These are phyloP conservation scores for Lanius collurio DNA, from an alignment of 2,113 vertebrate species.

Conservation along the genomic window DNA sequence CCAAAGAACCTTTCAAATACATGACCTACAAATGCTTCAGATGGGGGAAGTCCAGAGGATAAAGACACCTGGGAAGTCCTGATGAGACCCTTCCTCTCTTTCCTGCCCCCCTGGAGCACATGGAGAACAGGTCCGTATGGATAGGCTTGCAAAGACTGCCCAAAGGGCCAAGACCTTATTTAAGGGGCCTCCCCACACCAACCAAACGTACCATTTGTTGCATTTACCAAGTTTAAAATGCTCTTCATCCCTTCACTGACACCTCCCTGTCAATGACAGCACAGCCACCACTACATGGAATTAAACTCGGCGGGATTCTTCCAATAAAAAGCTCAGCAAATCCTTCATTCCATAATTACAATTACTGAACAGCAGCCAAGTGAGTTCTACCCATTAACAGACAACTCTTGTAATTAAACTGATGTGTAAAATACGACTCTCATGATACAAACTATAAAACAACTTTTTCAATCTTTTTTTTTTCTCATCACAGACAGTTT, in stretches of 20 bases:
- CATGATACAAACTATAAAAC: background rate
- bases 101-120: background rate
- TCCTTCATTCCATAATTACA: background rate
- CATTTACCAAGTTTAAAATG: background rate
- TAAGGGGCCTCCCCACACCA: background rate
- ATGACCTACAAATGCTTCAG: background rate
- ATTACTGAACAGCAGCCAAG: background rate
- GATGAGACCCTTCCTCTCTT: background rate
- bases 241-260: background rate
- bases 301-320: fast-evolving
- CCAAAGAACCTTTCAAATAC: background rate
- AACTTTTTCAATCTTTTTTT: background rate
- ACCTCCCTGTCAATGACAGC: background rate
- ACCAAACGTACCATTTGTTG: background rate
- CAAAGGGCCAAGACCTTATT: background rate
- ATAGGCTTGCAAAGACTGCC: background rate
- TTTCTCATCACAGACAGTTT: background rate
- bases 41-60: background rate
- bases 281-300: fast-evolving
- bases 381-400: background rate
- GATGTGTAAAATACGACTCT: background rate
- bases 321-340: background rate
- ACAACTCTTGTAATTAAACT: background rate
- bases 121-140: background rate
- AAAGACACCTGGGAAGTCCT: background rate